phyloP scores from a whole-genome alignment of 2,888 invertebrate species.

The Vandiemenella viatica region DNA sequence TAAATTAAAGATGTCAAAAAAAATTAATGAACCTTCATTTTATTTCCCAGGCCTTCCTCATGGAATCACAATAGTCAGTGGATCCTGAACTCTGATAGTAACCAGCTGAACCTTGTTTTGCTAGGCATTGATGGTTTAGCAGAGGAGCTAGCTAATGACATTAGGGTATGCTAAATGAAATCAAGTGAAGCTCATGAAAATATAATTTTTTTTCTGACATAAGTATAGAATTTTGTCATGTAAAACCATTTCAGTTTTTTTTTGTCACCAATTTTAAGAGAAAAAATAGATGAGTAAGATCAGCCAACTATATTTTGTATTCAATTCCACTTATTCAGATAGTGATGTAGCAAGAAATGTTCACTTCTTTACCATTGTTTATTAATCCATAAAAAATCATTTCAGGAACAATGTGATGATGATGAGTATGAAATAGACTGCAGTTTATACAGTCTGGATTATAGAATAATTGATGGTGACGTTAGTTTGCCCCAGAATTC shows the following conservation, averaged over 20 bases:
- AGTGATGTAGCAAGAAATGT: too few relatives aligned
- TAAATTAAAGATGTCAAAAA: background rate
- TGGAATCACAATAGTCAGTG: constrained; percentile 49
- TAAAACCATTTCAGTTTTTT: too few relatives aligned
- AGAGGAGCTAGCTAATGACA: constrained; percentile 72
- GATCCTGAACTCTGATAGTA: constrained; percentile 47
- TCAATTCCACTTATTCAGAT: too few relatives aligned
- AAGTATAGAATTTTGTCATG: background rate
- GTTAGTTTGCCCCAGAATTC: constrained; percentile 65
- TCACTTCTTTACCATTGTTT: too few relatives aligned
- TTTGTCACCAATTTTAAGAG: too few relatives aligned
- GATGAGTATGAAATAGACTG: constrained; percentile 73
- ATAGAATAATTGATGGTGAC: constrained; percentile 75
- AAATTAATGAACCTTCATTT: background rate
- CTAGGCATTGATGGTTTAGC: constrained; percentile 76
- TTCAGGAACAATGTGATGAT: constrained; percentile 65
- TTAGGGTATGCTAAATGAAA: constrained; percentile 40
- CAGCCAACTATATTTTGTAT: too few relatives aligned
- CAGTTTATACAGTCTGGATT: constrained; percentile 66
- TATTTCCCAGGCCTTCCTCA: constrained; percentile 37
- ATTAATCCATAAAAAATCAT: background rate
- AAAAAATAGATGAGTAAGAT: too few relatives aligned
- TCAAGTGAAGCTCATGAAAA: background rate
- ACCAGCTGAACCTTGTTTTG: constrained; percentile 72
- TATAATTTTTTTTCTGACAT: background rate